phyloP scores from a whole-genome alignment of 2,797 vertebrate species.

The Phrynocephalus guinanensis region DNA sequence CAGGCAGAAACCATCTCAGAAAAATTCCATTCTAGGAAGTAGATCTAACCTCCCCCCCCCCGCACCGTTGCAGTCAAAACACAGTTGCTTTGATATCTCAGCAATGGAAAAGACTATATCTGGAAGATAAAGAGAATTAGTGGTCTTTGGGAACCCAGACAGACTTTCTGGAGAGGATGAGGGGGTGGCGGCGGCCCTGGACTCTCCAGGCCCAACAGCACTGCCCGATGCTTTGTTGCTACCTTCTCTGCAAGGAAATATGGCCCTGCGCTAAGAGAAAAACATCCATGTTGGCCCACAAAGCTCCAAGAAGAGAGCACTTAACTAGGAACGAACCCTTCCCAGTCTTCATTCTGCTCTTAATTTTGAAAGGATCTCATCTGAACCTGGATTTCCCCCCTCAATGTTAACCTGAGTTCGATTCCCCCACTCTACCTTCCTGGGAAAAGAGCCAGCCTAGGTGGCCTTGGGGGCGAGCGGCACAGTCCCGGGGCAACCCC shows the following conservation, averaged over 20 bases:
- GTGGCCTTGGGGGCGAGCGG: too few relatives aligned
- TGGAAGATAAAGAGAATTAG: slow-evolving; percentile 10
- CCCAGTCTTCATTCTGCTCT: too few relatives aligned
- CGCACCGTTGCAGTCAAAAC: neutral
- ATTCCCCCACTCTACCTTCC: too few relatives aligned
- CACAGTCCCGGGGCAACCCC: too few relatives aligned
- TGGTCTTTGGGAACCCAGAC: slow-evolving; percentile 52
- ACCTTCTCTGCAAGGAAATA: neutral
- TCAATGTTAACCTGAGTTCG: too few relatives aligned
- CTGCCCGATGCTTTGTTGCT: neutral
- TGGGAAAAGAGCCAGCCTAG: too few relatives aligned
- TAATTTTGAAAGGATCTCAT: too few relatives aligned
- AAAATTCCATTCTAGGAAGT: slow-evolving; percentile 20
- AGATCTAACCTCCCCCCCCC: neutral
- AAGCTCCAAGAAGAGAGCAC: too few relatives aligned
- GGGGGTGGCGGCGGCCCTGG: neutral
- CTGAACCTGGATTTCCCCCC: too few relatives aligned
- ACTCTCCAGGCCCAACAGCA: neutral
- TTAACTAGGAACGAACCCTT: too few relatives aligned
- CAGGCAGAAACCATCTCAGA: neutral
- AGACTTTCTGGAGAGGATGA: accelerated
- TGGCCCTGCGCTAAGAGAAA: neutral
- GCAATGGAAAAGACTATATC: neutral
- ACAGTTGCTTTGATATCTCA: neutral
- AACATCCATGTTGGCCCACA: neutral